Evolutionary conservation across 1,140 invertebrate genomes (phyloP).

Genomic region (Cataglyphis hispanica): DNA sequence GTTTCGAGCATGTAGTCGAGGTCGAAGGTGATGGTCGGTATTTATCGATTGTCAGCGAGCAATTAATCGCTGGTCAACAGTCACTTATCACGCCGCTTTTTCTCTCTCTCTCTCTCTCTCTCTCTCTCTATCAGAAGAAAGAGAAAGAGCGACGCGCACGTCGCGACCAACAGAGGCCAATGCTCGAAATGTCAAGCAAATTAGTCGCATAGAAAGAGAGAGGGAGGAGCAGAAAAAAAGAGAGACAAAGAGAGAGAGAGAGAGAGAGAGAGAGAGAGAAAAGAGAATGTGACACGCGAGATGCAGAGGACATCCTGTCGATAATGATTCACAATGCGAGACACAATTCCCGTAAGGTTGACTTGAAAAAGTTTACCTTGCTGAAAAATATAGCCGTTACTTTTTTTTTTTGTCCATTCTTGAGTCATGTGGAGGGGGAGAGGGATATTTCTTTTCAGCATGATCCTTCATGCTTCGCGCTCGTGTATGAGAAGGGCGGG

Average conservation of each 20-base stretch:
- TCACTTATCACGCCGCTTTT: conserved; percentile 43
- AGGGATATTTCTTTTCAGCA: not conserved
- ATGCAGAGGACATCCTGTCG: conserved; percentile 52
- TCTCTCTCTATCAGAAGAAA: not conserved
- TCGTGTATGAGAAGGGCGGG: not conserved
- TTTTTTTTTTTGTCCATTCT: too few species aligned
- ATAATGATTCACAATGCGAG: not conserved
- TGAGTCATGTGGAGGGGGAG: conserved; percentile 4
- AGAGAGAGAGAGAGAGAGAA: not conserved
- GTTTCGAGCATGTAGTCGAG: not conserved
- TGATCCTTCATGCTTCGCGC: not conserved
- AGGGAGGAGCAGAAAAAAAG: not conserved
- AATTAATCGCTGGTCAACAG: conserved; percentile 46
- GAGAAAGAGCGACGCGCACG: not conserved
- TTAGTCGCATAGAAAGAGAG: not conserved
- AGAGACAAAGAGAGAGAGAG: too few species aligned
- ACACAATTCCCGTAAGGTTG: conserved; percentile 16
- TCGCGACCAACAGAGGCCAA: conserved; percentile 8
- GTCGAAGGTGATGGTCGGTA: not conserved
- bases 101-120: too few species aligned
- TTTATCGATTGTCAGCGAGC: conserved; percentile 40
- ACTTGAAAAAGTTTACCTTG: not conserved
- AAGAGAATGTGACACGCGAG: conserved; percentile 29
- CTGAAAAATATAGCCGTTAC: not conserved
- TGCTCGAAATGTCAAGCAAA: not conserved